Conservation (phyloP, 2,113 vertebrate genomes). For the Erpornis zantholeuca region DNA sequence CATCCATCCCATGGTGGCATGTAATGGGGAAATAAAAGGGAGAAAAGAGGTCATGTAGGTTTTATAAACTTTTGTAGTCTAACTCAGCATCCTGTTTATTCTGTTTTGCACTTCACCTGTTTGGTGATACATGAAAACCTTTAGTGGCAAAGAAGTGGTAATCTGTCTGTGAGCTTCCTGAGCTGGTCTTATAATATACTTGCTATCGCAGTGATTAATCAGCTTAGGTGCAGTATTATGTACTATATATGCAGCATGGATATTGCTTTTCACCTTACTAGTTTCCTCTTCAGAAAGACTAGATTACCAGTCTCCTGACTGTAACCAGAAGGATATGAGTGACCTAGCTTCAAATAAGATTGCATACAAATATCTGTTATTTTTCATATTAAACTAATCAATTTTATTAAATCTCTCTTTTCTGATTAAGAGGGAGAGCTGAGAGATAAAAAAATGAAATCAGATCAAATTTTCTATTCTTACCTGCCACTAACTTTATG, state of each 20-base stretch:
- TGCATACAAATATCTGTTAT: not conserved
- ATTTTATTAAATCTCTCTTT: not conserved
- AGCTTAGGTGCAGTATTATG: not conserved
- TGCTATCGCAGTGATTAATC: not conserved
- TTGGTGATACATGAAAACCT: not conserved
- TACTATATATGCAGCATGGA: not conserved
- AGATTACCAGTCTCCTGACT: not conserved
- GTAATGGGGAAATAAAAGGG: not conserved
- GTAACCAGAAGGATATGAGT: not conserved
- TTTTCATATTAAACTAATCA: not conserved
- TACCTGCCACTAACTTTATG: not conserved
- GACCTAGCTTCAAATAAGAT: not conserved
- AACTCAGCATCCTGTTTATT: not conserved
- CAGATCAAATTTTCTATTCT: not conserved
- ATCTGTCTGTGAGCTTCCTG: not conserved
- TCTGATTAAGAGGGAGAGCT: not conserved
- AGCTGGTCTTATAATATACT: not conserved
- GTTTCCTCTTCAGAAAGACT: not conserved
- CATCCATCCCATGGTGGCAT: not conserved
- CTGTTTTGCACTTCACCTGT: not conserved
- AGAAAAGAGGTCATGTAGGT: not conserved
- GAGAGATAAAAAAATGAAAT: not conserved
- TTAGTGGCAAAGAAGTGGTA: not conserved
- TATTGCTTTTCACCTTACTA: not conserved
- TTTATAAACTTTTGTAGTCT: not conserved